Base-by-base conservation (phyloP, 2,888 invertebrate genomes). In the Oeneis ivallda region DNA sequence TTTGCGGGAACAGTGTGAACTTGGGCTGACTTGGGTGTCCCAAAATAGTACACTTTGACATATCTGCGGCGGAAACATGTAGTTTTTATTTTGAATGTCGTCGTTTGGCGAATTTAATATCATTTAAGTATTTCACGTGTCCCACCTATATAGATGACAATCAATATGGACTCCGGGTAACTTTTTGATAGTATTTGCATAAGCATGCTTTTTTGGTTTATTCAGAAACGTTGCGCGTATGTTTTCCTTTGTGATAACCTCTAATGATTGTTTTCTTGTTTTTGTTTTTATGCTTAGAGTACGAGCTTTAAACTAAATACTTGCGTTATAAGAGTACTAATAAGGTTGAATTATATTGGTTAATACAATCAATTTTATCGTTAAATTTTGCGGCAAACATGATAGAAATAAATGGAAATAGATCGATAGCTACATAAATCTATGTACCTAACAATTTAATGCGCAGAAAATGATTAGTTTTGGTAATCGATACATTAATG, bases 21-120 rank as follows among this genome's bases (percentile, higher is more conserved):
- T 90, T 90, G 89, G 84, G 7, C 37, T 7, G 37, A 89, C 91
- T 90, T 90, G 89, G 84, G 79, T 76, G 75, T 84, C 85, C 87
- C 75, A 84, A 91, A 92, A 92, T 91, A 91, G 90, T 89, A 81
- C 79, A 84, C 86, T 91, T 90, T 90, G 91, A 91, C 91, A 91
- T 87, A 89, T 85, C 84, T 80, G 84, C 82, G 84, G 82, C 80
- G 78, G 85, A 84, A 91, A 84, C 86, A 91, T 92, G 90, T 91
- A 90, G 92, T 85, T 87, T 87, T 87, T 89, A 87, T 87, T 87
- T 86, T 84, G 77, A 84, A 87, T 86, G 83, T 82, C 82, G 81
- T 77, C 74, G 72, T 74, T 75, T 82, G 73, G 85, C 82, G 80
- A 85, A 84, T 84, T 84, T 79, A 78, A 84, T 82, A 82, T 79